Percentiles rank a stretch among this genome's conserved stretches.
Evolutionary conservation across 2,888 invertebrate species (phyloP).

Genomic region (Amaurobius ferox): DNA sequence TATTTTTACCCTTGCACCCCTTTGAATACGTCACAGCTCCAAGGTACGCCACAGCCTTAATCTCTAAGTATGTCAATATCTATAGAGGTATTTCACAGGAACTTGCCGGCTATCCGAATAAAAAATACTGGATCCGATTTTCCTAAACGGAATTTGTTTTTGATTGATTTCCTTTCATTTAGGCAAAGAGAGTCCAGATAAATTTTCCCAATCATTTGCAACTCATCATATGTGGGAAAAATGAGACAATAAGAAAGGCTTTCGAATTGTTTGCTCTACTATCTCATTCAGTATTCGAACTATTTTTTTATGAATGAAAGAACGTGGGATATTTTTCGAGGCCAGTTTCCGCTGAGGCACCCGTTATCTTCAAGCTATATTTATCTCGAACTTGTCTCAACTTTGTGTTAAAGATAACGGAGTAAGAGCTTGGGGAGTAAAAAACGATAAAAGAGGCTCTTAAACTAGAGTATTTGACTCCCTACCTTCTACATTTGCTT

Average conservation of each 20-base stretch:
- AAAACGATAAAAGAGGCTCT: not conserved
- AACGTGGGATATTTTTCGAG: not conserved
- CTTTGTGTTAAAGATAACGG: not conserved
- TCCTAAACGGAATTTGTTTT: too few species aligned
- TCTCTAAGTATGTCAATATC: too few species aligned
- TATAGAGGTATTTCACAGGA: too few species aligned
- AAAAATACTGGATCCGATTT: too few species aligned
- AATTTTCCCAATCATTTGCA: too few species aligned
- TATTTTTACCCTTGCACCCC: too few species aligned
- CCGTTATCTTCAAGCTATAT: not conserved
- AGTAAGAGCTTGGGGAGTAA: not conserved
- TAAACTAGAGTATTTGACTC: not conserved
- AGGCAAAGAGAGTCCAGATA: too few species aligned
- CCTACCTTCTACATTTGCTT: not conserved
- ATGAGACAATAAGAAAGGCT: not conserved
- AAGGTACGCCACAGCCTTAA: too few species aligned
- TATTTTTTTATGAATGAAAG: not conserved
- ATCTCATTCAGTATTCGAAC: not conserved
- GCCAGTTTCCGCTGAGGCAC: not conserved
- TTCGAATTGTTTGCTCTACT: not conserved
- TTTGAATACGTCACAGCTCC: too few species aligned
- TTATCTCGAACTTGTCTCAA: not conserved
- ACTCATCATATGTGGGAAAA: not conserved
- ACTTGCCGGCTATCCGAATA: too few species aligned
- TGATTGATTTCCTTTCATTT: too few species aligned